A percentile compares a stretch with the other conserved stretches of the same genome.
Evolutionary conservation across 2,113 vertebrate species (phyloP).

Genomic region (Malurus elegans): DNA sequence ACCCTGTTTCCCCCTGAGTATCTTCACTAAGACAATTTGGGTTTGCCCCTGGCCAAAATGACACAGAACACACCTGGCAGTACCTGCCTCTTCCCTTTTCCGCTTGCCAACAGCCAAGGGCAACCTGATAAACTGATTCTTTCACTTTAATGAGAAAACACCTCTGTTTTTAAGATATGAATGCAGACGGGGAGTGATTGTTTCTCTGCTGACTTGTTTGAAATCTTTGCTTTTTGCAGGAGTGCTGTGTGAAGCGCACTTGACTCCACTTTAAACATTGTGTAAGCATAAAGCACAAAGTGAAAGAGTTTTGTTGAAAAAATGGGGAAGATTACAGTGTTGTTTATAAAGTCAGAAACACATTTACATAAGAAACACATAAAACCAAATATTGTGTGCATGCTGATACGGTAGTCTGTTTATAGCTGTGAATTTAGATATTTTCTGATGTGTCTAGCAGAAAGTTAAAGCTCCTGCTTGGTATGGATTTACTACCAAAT

Average conservation of each 20-base stretch:
- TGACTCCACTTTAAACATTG: neutral
- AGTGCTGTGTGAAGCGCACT: neutral
- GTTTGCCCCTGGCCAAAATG: neutral
- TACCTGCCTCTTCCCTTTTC: neutral
- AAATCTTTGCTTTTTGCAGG: neutral
- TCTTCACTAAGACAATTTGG: neutral
- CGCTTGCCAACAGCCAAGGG: neutral
- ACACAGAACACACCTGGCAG: neutral
- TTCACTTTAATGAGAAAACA: neutral
- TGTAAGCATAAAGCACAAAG: neutral
- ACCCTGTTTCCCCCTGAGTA: neutral
- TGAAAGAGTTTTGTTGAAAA: neutral
- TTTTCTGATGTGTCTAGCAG: neutral
- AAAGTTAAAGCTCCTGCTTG: neutral
- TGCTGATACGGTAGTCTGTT: neutral
- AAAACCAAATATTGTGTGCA: neutral
- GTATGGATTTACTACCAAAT: neutral
- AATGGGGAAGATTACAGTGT: neutral
- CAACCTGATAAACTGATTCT: neutral
- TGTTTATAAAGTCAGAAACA: conserved; percentile 16
- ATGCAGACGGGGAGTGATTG: neutral
- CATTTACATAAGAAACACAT: conserved; percentile 38
- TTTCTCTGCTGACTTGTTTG: neutral
- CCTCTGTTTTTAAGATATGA: neutral
- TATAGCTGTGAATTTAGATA: neutral